Conservation (phyloP, 2,797 vertebrate species). For the Malurus splendens region DNA sequence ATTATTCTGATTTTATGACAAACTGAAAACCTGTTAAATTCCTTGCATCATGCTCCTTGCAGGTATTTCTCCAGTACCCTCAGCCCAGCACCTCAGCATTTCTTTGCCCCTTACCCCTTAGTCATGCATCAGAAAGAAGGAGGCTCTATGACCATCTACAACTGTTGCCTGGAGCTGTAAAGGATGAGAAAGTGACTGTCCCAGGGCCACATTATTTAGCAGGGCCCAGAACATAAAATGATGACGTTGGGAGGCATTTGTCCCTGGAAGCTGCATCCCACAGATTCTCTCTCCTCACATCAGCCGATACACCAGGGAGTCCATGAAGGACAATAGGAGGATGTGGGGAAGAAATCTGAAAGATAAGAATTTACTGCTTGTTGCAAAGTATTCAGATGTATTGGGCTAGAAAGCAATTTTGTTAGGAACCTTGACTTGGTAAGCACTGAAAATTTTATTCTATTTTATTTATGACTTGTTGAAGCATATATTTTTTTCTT, state of each 20-base stretch:
- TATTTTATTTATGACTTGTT: background rate
- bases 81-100: background rate
- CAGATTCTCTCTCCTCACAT: background rate
- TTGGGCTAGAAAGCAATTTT: background rate
- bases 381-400: background rate
- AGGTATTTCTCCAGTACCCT: background rate
- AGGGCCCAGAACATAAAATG: background rate
- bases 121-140: background rate
- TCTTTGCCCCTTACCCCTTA: background rate
- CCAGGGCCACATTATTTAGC: background rate
- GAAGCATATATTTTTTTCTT: background rate
- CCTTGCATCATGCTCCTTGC: background rate
- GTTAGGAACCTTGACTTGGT: background rate
- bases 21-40: background rate
- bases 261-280: background rate
- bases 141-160: background rate
- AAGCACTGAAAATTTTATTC: background rate
- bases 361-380: background rate
- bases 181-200: background rate
- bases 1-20: background rate
- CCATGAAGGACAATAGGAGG: background rate
- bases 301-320: too few relatives aligned
- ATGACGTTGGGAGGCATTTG: background rate
- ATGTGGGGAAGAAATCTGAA: background rate
- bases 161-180: background rate